Evolutionary conservation across 2,797 vertebrate species (phyloP).

Genomic region (Mionectes olivaceus): DNA sequence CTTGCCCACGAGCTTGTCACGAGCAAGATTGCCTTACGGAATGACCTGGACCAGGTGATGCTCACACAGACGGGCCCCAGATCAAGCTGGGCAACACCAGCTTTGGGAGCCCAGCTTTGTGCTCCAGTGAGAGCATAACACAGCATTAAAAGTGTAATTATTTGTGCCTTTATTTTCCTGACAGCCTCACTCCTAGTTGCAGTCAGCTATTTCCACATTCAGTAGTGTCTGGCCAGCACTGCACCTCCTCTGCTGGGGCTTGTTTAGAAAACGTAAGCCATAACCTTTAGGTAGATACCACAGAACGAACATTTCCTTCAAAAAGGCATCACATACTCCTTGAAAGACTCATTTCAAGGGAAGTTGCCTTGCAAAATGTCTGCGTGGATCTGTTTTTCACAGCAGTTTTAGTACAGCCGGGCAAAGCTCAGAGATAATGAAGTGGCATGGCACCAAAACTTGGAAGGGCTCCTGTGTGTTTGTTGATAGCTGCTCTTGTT

Average conservation of each 20-base stretch:
- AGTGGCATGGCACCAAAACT: not conserved
- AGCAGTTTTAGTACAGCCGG: not conserved
- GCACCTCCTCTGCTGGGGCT: not conserved
- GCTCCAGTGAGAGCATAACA: not conserved
- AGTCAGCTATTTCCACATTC: not conserved
- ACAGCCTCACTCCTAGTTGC: not conserved
- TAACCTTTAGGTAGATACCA: not conserved
- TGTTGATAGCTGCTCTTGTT: not conserved
- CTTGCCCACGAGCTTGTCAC: constrained; percentile 97
- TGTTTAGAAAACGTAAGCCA: not conserved
- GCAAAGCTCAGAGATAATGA: not conserved
- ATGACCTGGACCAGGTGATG: constrained; percentile 94
- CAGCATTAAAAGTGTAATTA: not conserved
- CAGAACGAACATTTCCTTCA: not conserved
- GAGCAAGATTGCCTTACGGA: constrained; percentile 97
- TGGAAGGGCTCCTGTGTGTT: not conserved
- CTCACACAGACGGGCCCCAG: not conserved
- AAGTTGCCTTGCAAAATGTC: not conserved
- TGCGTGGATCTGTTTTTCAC: not conserved
- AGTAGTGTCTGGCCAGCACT: not conserved
- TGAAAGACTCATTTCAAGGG: not conserved
- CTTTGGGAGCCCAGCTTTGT: not conserved
- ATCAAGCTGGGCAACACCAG: not conserved
- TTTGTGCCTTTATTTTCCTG: not conserved
- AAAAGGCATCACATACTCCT: not conserved